Conservation (phyloP, 2,888 invertebrate genomes). For the Leptinotarsa haldemani region DNA sequence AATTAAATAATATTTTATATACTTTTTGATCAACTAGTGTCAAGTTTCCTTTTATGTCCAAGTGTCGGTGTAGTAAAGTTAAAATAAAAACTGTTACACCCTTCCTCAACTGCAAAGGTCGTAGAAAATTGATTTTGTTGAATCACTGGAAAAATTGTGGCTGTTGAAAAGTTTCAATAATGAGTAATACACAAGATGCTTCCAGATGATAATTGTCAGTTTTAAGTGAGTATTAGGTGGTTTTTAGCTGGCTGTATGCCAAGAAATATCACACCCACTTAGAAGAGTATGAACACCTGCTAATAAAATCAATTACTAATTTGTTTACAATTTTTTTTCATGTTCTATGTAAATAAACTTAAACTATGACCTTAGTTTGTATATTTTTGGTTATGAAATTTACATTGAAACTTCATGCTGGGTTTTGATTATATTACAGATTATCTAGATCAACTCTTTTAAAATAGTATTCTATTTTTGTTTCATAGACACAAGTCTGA, state of each 20-base stretch:
- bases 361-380: slow-evolving; percentile 37
- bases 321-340: slow-evolving; percentile 45
- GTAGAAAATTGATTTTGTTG: slow-evolving; percentile 54
- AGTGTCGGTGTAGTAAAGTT: slow-evolving; percentile 42
- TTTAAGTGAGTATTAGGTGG: slow-evolving; percentile 63
- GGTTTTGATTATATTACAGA: slow-evolving; percentile 22
- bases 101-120: slow-evolving; percentile 56
- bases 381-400: slow-evolving; percentile 25
- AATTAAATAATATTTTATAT: slow-evolving; percentile 52
- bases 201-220: slow-evolving; percentile 60
- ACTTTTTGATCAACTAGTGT: slow-evolving; percentile 50
- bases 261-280: slow-evolving; percentile 62
- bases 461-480: slow-evolving; percentile 34
- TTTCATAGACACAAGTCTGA: not conserved
- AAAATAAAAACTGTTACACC: slow-evolving; percentile 54
- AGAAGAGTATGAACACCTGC: slow-evolving; percentile 58
- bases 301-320: slow-evolving; percentile 53
- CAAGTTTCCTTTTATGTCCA: slow-evolving; percentile 47
- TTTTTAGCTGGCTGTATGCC: slow-evolving; percentile 61
- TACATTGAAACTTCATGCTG: slow-evolving; percentile 11
- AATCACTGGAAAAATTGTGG: slow-evolving; percentile 39
- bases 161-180: slow-evolving; percentile 36
- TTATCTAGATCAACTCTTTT: slow-evolving; percentile 15
- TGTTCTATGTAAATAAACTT: slow-evolving; percentile 39
- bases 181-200: slow-evolving; percentile 53